Evolutionary conservation across 2,888 invertebrate species (phyloP).

Genomic region (Morpho helenor): DNA sequence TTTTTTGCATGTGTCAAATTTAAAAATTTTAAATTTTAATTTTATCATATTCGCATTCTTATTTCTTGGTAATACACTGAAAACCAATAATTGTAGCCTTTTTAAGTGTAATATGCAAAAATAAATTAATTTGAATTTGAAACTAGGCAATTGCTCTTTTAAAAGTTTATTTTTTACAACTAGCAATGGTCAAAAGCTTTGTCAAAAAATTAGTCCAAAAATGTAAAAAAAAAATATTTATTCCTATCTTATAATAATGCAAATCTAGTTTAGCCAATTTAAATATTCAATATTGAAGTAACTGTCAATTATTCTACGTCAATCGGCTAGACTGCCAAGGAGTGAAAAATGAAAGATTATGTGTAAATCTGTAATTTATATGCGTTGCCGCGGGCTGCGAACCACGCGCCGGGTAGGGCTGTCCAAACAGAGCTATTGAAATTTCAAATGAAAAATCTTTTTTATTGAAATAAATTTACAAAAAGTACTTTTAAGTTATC

Average conservation of each 20-base stretch:
- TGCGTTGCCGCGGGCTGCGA: constrained; percentile 61
- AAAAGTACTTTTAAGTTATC: background rate
- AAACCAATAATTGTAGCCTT: no score
- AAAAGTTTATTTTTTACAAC: no score
- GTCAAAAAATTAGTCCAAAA: no score
- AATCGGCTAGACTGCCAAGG: constrained; percentile 40
- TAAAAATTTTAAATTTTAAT: no score
- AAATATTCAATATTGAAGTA: constrained; percentile 9
- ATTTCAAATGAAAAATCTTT: background rate
- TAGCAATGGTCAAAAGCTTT: no score
- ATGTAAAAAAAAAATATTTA: no score
- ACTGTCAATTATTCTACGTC: constrained; percentile 26
- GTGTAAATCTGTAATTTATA: constrained; percentile 78
- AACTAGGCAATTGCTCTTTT: no score
- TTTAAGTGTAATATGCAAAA: no score
- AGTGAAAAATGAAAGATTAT: constrained; percentile 76
- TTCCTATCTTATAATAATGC: background rate
- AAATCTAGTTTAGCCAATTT: background rate
- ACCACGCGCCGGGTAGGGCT: constrained; percentile 44
- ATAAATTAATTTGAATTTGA: no score
- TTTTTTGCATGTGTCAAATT: no score
- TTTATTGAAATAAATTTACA: background rate
- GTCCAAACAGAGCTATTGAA: constrained; percentile 20
- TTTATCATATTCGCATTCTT: no score
- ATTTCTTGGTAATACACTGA: no score